Percentiles rank a stretch among this genome's conserved stretches.
Conservation (phyloP, 1,140 invertebrate species). For the Thaumatotibia leucotreta region DNA sequence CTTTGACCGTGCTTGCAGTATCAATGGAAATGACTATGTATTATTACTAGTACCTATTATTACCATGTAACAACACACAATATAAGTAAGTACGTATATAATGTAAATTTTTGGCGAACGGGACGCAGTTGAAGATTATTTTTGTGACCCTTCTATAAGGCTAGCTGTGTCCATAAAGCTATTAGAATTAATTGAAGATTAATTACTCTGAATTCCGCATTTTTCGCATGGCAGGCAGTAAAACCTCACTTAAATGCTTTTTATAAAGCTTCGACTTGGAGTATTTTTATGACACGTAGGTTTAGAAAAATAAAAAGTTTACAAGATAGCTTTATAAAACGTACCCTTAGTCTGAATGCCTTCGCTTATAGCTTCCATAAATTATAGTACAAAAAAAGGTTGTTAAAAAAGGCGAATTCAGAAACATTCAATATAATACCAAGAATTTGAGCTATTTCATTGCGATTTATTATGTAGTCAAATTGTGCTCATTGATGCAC, state of each 20-base stretch:
- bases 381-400: neutral
- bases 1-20: too few species aligned
- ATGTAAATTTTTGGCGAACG: too few species aligned
- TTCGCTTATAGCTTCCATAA: neutral
- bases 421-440: neutral
- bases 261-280: too few species aligned
- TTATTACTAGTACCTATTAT: too few species aligned
- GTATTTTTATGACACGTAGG: too few species aligned
- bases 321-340: neutral
- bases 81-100: too few species aligned
- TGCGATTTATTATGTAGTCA: neutral
- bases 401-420: neutral
- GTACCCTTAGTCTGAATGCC: too few species aligned
- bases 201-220: neutral
- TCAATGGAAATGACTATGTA: too few species aligned
- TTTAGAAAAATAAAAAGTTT: conserved; percentile 6
- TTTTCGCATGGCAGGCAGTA: neutral
- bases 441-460: neutral
- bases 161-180: neutral
- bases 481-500: neutral
- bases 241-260: neutral
- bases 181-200: neutral
- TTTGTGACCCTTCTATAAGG: too few species aligned
- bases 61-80: too few species aligned
- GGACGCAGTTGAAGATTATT: too few species aligned